Base-by-base conservation (phyloP, 1,140 invertebrate species). In the Chymomyza costata region DNA sequence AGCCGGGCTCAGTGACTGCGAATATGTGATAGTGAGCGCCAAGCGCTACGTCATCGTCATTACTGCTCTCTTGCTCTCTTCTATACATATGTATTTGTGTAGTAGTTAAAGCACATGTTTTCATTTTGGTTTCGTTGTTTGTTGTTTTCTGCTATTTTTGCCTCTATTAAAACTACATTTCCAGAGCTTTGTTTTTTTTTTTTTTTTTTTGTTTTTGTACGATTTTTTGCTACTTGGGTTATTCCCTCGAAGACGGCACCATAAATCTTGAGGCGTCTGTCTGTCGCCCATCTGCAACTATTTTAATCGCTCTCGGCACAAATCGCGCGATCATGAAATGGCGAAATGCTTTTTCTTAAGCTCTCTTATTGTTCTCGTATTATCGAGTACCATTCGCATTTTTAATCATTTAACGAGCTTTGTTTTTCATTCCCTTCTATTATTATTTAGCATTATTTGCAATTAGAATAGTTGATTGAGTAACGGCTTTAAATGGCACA, bases 71-170 rank as follows among this genome's bases (percentile, higher is more conserved):
- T 7, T n/a, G 14, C 38, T 49, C 25, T 48, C 39, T 19, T 5
- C n/a, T n/a, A n/a, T n/a, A n/a, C n/a, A n/a, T n/a, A n/a, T n/a
- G n/a, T n/a, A n/a, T n/a, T n/a, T n/a, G n/a, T n/a, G 10, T 0
- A 30, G 7, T n/a, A n/a, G 14, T 13, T 40, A 44, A 50, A 76
- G 66, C 70, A 76, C 70, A 76, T 78, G 71, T 62, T 71, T 76
- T 74, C 56, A 52, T 69, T 65, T 69, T 48, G 52, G 32, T 47
- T 54, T 35, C 44, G 30, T 54, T 55, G 50, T 60, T 53, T 53
- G 50, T 16, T 15, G 45, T 40, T 16, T 35, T 59, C 50, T n/a
- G 43, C 37, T 35, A 37, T 47, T 58, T 58, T 59, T 43, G 56
- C 37, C n/a, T n/a, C n/a, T n/a, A n/a, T n/a, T n/a, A n/a, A n/a